Percentiles rank a stretch among this genome's conserved stretches.
Conservation (phyloP, 1,140 invertebrate species). For the Notospermus geniculatus region DNA sequence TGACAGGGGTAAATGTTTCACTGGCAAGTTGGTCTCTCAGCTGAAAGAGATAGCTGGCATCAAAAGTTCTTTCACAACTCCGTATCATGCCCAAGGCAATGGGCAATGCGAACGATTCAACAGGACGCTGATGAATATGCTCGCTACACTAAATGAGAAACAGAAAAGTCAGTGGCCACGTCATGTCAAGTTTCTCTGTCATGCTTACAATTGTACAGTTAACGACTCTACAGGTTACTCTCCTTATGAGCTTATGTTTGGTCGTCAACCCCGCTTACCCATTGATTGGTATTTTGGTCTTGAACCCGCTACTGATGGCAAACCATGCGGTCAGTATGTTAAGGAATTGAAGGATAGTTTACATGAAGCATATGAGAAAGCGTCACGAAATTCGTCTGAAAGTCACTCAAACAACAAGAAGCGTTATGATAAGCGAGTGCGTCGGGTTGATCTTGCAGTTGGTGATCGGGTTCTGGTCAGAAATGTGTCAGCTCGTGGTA, state of each 20-base stretch:
- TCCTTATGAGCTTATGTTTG: constrained; percentile 10
- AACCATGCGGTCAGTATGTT: not conserved
- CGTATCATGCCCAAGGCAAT: constrained; percentile 19
- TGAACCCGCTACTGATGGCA: not conserved
- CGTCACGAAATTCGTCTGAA: not conserved
- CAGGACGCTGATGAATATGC: constrained; percentile 19
- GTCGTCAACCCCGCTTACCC: not conserved
- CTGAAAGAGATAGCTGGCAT: not conserved
- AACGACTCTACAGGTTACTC: constrained; percentile 12
- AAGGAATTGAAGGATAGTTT: not conserved
- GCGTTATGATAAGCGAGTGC: not conserved
- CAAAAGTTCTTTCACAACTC: not conserved
- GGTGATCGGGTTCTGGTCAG: too few relatives aligned
- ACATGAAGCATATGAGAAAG: not conserved
- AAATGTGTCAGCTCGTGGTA: too few relatives aligned
- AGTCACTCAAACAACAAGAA: not conserved
- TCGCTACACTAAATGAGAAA: constrained; percentile 16
- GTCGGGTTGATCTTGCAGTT: too few relatives aligned
- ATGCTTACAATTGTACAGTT: constrained; percentile 19
- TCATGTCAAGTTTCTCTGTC: constrained; percentile 8
- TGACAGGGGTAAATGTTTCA: too few relatives aligned
- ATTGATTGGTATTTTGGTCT: constrained; percentile 4
- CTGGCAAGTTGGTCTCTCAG: too few relatives aligned
- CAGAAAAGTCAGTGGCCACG: constrained; percentile 14
- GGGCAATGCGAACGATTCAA: constrained; percentile 16